Evolutionary conservation across 2,888 invertebrate genomes (phyloP).

Genomic region (Drosophila ustulata): DNA sequence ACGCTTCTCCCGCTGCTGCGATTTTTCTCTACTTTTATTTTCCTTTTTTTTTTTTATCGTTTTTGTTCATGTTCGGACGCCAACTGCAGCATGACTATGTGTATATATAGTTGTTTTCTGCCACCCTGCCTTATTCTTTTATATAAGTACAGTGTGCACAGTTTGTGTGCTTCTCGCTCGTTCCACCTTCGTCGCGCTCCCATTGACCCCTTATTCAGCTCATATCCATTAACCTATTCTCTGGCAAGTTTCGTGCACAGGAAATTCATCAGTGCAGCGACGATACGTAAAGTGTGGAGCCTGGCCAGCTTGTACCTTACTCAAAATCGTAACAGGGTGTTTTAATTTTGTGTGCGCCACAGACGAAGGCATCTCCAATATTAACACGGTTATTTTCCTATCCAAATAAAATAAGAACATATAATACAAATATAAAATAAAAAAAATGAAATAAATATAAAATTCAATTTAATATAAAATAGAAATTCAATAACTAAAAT

Average conservation of each 20-base stretch:
- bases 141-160: conserved; percentile 1
- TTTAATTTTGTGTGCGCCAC: too few species aligned
- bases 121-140: neutral
- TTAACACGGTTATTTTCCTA: too few species aligned
- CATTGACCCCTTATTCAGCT: conserved; percentile 1
- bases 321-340: too few species aligned
- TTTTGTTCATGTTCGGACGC: neutral
- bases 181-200: conserved; percentile 5
- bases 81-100: conserved; percentile 5
- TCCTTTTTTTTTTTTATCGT: conserved; percentile 1
- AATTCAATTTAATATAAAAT: too few species aligned
- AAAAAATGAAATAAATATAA: too few species aligned
- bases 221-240: conserved; percentile 51
- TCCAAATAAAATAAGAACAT: too few species aligned
- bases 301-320: neutral
- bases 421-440: too few species aligned
- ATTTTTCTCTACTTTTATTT: neutral
- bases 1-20: neutral
- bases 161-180: neutral
- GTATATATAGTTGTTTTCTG: too few species aligned
- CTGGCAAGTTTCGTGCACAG: conserved; percentile 39
- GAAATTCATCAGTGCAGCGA: conserved; percentile 62
- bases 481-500: too few species aligned
- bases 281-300: conserved; percentile 30
- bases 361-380: too few species aligned